Percentiles rank a stretch among this genome's conserved stretches.
These are phyloP conservation scores for Willowsia nigromaculata DNA, from an alignment of 2,888 invertebrate genomes.

Conservation along the genomic window DNA sequence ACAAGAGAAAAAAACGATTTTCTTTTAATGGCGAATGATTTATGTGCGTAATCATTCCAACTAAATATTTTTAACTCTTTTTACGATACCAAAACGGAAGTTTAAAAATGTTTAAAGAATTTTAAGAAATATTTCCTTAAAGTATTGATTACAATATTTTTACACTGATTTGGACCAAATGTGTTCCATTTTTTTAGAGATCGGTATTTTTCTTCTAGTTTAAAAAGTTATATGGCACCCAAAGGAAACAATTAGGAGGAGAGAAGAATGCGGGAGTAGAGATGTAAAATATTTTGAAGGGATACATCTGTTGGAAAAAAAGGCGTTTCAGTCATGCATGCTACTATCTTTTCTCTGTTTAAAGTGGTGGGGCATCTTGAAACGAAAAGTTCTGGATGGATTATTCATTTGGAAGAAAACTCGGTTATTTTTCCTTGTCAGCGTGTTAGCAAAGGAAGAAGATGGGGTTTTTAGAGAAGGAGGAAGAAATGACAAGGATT, in stretches of 20 bases:
- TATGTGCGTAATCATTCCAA: background rate
- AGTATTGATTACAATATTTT: background rate
- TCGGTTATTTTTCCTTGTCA: background rate
- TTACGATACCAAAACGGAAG: no score
- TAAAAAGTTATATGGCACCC: conserved; percentile 71
- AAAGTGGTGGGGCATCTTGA: background rate
- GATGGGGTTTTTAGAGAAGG: background rate
- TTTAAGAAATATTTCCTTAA: no score
- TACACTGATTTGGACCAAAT: conserved; percentile 3
- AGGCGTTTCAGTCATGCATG: background rate
- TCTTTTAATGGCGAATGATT: background rate
- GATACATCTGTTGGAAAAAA: conserved; percentile 73
- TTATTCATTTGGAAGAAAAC: background rate
- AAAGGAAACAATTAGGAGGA: conserved; percentile 77
- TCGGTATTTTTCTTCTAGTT: conserved; percentile 7
- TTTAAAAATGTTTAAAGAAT: no score
- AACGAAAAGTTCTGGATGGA: background rate
- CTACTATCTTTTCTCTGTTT: background rate
- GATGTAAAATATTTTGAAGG: conserved; percentile 62
- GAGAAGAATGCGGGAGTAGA: conserved; percentile 59
- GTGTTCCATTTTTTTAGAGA: no score
- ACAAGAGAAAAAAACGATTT: background rate
- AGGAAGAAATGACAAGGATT: conserved; percentile 14
- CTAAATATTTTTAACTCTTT: background rate
- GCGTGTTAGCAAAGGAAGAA: background rate